A percentile compares a stretch with the other conserved stretches of the same genome.
These are phyloP conservation scores for Monochamus saltuarius DNA, from an alignment of 1,140 invertebrate species.

Conservation along the genomic window DNA sequence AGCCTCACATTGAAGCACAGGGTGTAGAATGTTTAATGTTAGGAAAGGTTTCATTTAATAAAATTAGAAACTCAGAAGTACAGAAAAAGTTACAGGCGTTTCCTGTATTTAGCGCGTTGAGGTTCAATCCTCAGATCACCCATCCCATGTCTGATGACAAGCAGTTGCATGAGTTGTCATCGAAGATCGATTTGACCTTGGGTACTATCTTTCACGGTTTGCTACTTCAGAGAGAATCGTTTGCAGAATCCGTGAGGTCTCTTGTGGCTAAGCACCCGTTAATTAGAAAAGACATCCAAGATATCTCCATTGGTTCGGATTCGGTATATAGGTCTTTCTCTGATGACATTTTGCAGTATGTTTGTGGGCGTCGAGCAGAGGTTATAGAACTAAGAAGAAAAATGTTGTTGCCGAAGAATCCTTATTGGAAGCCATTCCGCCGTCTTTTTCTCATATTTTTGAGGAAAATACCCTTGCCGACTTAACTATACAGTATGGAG, in stretches of 20 bases:
- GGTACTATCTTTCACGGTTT: slow-evolving; percentile 9
- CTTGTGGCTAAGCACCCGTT: neutral
- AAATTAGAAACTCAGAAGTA: neutral
- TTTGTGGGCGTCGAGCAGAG: too few relatives aligned
- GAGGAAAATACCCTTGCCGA: too few relatives aligned
- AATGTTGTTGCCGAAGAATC: too few relatives aligned
- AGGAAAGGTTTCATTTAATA: neutral
- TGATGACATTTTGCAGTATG: too few relatives aligned
- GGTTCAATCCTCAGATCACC: neutral
- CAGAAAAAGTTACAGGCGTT: neutral
- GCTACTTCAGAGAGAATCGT: slow-evolving; percentile 10
- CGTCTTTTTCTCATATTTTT: too few relatives aligned
- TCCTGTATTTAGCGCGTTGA: neutral
- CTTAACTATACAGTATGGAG: too few relatives aligned
- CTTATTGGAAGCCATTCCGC: too few relatives aligned
- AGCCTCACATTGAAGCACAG: slow-evolving; percentile 1
- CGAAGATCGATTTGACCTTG: neutral
- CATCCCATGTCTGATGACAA: neutral
- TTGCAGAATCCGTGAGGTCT: neutral
- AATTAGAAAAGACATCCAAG: neutral
- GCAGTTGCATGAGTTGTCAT: neutral
- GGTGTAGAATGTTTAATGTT: neutral
- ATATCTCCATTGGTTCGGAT: too few relatives aligned
- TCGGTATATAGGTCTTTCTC: too few relatives aligned
- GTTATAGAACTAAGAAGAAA: too few relatives aligned